Conservation (phyloP, 2,797 vertebrate species). For the Tapera naevia region DNA sequence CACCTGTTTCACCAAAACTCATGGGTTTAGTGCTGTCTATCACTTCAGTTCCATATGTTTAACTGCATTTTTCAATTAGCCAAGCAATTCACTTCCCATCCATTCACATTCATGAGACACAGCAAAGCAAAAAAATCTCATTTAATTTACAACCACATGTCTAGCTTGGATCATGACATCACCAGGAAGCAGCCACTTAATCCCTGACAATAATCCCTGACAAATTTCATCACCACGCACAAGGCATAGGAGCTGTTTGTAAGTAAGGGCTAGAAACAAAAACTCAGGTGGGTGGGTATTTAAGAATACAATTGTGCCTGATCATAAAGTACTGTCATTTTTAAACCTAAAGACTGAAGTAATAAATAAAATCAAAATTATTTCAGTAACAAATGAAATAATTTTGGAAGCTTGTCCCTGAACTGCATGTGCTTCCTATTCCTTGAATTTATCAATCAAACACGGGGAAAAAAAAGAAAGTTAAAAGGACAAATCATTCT, state of each 20-base stretch:
- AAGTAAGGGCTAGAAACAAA: not conserved
- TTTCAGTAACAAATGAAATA: not conserved
- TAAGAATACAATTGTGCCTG: not conserved
- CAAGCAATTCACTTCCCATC: not conserved
- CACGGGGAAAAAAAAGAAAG: accelerated
- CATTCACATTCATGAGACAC: not conserved
- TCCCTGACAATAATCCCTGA: not conserved
- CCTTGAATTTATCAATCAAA: not conserved
- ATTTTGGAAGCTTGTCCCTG: not conserved
- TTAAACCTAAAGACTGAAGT: not conserved
- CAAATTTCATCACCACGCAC: not conserved
- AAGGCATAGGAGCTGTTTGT: not conserved
- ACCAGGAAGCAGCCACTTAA: not conserved
- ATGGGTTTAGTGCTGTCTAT: not conserved
- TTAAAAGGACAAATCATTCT: not conserved
- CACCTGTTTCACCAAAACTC: not conserved
- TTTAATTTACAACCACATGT: not conserved
- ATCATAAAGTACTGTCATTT: not conserved
- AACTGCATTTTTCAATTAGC: not conserved
- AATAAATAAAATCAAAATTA: not conserved
- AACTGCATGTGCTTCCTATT: not conserved
- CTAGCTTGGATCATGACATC: not conserved
- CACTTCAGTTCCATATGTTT: not conserved
- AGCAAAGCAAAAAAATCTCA: not conserved
- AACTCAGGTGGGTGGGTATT: not conserved